Base-by-base conservation (phyloP, 2,113 vertebrate genomes). In the Psilopogon haemacephalus region DNA sequence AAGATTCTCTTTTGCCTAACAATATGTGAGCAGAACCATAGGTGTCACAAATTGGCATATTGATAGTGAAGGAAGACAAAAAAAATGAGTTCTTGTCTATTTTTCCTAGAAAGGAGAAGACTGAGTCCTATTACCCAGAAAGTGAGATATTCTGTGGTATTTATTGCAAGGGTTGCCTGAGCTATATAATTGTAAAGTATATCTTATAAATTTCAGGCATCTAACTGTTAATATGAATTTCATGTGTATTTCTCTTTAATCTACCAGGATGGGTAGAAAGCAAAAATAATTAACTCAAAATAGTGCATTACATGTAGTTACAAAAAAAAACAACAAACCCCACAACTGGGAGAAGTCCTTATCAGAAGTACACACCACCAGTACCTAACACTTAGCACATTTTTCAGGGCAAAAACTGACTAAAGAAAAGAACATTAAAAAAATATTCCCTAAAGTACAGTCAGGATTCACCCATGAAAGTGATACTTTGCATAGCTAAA, bases 1-100 rank as follows among this genome's bases (percentile, higher is more conserved):
- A 97, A 94, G 84, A 95, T 95, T 97, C 96, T 69, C 85, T 90
- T 93, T 96, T 97, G 88, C 91, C 88, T 96, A 88, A 95, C 93
- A 97, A 97, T 84, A 88, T 97, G 88, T 91, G 64, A 95, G 68
- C 75, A 87, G 82, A 94, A 60, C 28, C 28, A 70, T 38, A 94
- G 86, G 77, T 92, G 89, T 79, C 60, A 67, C 55, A 88, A 89
- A 89, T 76, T 71, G 92, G 52, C 73, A 58, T 59, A 84, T 19
- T 82, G 63, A 70, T n/a, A 78, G 59, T 1, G 8, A 65, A 73
- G 58, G 48, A 94, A 33, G n/a, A 67, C 21, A 30, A 32, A 50
- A 63, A 28, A 76, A 8, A 12, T 32, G n/a, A 69, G 30, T 16
- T 58, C 27, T 54, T 9, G 20, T 6, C 3, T 1, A 8, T 83